phyloP scores from a whole-genome alignment of 2,888 invertebrate species.

The Tanaodytes sp. region DNA sequence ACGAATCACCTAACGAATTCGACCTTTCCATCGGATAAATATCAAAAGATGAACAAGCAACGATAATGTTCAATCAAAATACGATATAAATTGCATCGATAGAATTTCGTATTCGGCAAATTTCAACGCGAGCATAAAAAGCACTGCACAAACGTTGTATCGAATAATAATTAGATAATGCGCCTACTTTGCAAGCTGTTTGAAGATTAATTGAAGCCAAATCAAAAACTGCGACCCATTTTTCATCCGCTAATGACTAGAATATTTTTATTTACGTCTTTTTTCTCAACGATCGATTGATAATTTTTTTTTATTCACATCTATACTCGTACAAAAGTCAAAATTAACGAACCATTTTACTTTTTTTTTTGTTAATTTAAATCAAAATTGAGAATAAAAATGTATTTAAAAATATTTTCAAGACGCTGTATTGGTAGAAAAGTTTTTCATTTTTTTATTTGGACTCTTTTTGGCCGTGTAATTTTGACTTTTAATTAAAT shows the following conservation, averaged over 20 bases:
- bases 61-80: conserved; percentile 43
- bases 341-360: too few relatives aligned
- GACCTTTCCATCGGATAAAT: conserved; percentile 28
- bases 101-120: conserved; percentile 30
- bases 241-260: too few relatives aligned
- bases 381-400: too few relatives aligned
- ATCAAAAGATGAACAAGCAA: conserved; percentile 39
- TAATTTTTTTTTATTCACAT: too few relatives aligned
- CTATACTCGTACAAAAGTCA: too few relatives aligned
- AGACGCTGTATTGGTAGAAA: too few relatives aligned
- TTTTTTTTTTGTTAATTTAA: too few relatives aligned
- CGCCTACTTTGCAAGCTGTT: conserved; percentile 18
- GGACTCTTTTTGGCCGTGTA: neutral
- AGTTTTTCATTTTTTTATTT: conserved; percentile 5
- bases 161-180: conserved; percentile 42
- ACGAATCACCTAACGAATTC: conserved; percentile 24
- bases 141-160: conserved; percentile 19
- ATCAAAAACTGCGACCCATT: too few relatives aligned
- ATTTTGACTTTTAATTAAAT: conserved; percentile 23
- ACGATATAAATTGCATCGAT: conserved; percentile 18
- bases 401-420: too few relatives aligned
- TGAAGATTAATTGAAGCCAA: too few relatives aligned
- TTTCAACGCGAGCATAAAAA: conserved; percentile 28
- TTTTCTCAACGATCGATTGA: neutral
- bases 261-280: neutral